Evolutionary conservation across 2,888 invertebrate genomes (phyloP).

Genomic region (Plemyria rubiginata): DNA sequence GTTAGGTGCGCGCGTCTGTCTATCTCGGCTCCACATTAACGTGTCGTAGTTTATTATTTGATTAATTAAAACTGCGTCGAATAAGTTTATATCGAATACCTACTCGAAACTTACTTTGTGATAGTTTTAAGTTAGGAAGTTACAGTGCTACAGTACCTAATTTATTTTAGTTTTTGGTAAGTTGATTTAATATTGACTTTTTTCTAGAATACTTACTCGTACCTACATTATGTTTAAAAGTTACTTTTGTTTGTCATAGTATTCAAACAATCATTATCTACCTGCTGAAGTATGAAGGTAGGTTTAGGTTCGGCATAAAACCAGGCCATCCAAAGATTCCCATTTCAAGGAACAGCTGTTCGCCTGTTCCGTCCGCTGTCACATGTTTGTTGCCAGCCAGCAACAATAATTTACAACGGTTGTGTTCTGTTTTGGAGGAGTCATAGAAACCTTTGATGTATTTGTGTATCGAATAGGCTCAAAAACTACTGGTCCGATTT

Average conservation of each 20-base stretch:
- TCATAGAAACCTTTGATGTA: too few species aligned
- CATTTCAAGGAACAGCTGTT: slow-evolving; percentile 18
- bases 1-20: slow-evolving; percentile 63
- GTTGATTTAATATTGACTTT: slow-evolving; percentile 40
- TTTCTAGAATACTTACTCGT: too few species aligned
- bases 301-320: background rate
- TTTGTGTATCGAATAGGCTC: too few species aligned
- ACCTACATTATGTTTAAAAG: too few species aligned
- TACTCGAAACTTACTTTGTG: slow-evolving; percentile 59
- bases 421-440: too few species aligned
- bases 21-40: slow-evolving; percentile 68
- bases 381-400: slow-evolving; percentile 7
- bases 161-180: slow-evolving; percentile 66
- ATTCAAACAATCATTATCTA: too few species aligned
- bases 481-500: too few species aligned
- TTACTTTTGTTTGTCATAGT: too few species aligned
- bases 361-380: slow-evolving; percentile 18
- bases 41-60: slow-evolving; percentile 66
- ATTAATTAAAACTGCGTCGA: slow-evolving; percentile 53
- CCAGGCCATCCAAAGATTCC: background rate
- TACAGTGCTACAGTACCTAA: slow-evolving; percentile 52
- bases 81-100: slow-evolving; percentile 42
- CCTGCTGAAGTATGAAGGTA: too few species aligned
- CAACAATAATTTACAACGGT: too few species aligned
- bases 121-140: slow-evolving; percentile 47